These are phyloP conservation scores for Macropus fuliginosus DNA, from an alignment of 2,797 vertebrate genomes.

Conservation along the genomic window DNA sequence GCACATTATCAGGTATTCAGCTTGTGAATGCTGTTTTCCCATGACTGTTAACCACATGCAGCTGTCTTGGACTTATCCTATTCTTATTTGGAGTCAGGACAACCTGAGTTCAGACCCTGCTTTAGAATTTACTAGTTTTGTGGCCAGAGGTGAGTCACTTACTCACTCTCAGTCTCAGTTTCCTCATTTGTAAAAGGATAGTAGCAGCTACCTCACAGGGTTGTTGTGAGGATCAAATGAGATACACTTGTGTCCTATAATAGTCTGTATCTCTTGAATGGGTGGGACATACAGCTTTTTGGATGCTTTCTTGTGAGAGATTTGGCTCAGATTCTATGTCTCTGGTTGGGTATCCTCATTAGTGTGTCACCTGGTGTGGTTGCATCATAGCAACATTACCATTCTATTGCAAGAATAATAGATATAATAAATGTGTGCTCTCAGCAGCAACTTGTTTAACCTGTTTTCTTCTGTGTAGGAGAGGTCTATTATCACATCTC, in stretches of 20 bases:
- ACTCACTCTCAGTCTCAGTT: background rate
- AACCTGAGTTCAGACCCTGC: background rate
- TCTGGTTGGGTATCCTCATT: conserved; percentile 16
- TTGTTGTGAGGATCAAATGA: background rate
- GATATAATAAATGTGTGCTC: conserved; percentile 59
- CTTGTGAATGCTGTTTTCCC: background rate
- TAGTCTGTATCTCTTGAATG: background rate
- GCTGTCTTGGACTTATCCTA: background rate
- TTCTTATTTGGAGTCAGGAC: background rate
- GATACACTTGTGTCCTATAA: background rate
- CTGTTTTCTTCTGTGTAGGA: conserved; percentile 45
- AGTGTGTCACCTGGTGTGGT: conserved; percentile 16
- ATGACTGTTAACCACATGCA: background rate
- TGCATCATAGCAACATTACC: conserved; percentile 59
- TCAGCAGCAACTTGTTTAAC: conserved; percentile 60
- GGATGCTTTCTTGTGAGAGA: background rate
- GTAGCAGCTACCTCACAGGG: background rate
- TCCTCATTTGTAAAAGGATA: background rate
- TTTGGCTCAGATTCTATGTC: conserved; percentile 27
- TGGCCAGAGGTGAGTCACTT: background rate
- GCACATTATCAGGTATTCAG: background rate
- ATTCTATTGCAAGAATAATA: conserved; percentile 72
- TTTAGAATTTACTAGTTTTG: background rate
- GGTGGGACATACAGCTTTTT: background rate
- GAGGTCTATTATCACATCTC: conserved; percentile 32